Percentiles rank a stretch among this genome's conserved stretches.
phyloP scores from a whole-genome alignment of 2,888 invertebrate genomes.

The Clistopyga incitator region DNA sequence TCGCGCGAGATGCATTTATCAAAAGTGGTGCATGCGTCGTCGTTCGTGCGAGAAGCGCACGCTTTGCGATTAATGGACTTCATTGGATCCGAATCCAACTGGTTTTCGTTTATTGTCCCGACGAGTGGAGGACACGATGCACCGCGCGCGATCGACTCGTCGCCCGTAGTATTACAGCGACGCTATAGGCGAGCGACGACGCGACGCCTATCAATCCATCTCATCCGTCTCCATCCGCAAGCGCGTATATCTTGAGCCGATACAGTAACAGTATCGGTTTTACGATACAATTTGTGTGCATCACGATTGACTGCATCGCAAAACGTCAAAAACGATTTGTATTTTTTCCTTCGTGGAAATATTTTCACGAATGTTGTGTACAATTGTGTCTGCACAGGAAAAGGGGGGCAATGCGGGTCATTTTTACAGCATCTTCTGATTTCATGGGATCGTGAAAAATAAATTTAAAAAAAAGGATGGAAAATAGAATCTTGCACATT shows the following conservation, averaged over 20 bases:
- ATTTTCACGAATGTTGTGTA: not conserved
- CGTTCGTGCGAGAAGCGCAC: constrained; percentile 40
- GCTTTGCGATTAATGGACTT: constrained; percentile 68
- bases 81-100: constrained; percentile 75
- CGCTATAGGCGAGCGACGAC: constrained; percentile 22
- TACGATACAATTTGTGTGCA: not conserved
- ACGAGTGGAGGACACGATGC: not conserved
- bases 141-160: constrained; percentile 3
- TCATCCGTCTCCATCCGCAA: constrained; percentile 6
- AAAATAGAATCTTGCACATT: no score
- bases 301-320: not conserved
- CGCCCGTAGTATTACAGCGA: constrained; percentile 16
- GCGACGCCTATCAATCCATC: constrained; percentile 24
- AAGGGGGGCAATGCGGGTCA: no score
- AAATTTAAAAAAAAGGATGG: no score
- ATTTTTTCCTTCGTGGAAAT: not conserved
- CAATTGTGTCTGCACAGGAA: no score
- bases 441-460: no score
- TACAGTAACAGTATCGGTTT: constrained; percentile 8
- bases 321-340: not conserved
- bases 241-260: constrained; percentile 20
- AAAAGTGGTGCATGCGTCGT: constrained; percentile 6
- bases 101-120: constrained; percentile 69
- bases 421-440: no score
- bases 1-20: not conserved